Evolutionary conservation across 2,888 invertebrate genomes (phyloP), one percentile per base, ranked within the genome.

Genomic region (Pollenia amentaria): DNA sequence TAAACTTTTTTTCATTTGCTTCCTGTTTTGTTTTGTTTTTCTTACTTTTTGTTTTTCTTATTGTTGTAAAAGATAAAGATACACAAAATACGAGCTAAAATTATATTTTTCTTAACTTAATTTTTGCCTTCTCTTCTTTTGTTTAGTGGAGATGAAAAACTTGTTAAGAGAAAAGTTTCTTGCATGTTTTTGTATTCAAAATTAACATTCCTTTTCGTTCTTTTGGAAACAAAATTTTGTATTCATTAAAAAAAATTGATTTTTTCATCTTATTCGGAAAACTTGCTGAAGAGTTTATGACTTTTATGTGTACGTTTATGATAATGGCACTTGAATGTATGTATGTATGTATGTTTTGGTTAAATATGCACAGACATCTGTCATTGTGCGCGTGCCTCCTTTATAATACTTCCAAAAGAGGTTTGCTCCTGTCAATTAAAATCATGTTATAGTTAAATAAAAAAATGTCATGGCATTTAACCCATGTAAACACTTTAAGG

Each of bases 391-490:
- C 55, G 21, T 72, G 55, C 1, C 44, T 44, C 12, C 11, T 42
- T 44, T 53, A 42, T 65, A 72, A 16, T 44, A 72, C 72, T n/a
- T 65, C 3, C 9, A 29, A 29, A 65, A 46, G 65, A 16, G 16
- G 51, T 55, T 55, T 21, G 67, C 67, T 51, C n/a, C 44, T 73
- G 73, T 57, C 73, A 73, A 60, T 60, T 60, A 46, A 60, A 60
- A n/a, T 73, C 29, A 60, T 48, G 21, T 12, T 29, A 29, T 29
- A 29, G 29, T 29, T 29, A 29, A 29, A 29, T 29, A 29, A 29
- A 1, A 29, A 29, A 29, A 29, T 6, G 0, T 29, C 6, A 29
- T 6, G 4, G 4, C 29, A 29, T 29, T 29, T 38, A 40, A 60
- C 38, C 12, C 38, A n/a, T 60, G 29, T 29, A 29, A 29, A 29